Evolutionary conservation across 2,113 vertebrate species (phyloP).

Genomic region (Nesospiza acunhae): DNA sequence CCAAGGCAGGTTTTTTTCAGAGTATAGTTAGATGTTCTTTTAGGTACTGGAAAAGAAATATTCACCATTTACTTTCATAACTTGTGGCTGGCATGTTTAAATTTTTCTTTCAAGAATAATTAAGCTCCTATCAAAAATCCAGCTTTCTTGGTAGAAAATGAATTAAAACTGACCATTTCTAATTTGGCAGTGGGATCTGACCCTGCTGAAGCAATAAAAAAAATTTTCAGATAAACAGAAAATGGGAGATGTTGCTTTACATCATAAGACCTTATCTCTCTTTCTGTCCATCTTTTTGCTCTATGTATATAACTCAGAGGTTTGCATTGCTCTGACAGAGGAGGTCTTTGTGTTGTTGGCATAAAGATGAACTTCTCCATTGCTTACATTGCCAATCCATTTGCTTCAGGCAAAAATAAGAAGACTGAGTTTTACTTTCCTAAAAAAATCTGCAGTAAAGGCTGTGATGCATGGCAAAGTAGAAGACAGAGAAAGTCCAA

Average conservation of each 20-base stretch:
- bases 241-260: background rate
- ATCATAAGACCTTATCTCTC: background rate
- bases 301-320: background rate
- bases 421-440: background rate
- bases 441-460: background rate
- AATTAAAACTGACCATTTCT: background rate
- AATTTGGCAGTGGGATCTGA: background rate
- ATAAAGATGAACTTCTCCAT: background rate
- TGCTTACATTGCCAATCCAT: background rate
- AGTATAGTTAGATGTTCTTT: background rate
- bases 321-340: background rate
- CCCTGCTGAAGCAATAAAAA: background rate
- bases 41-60: background rate
- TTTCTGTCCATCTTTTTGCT: background rate
- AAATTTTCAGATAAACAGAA: background rate
- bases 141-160: background rate
- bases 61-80: background rate
- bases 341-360: background rate
- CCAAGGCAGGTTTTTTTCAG: background rate
- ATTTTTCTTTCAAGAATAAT: background rate
- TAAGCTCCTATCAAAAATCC: background rate
- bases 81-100: background rate
- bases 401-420: background rate
- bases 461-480: background rate
- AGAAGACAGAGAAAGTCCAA: background rate